These are phyloP conservation scores for Myrmecobius fasciatus DNA, from an alignment of 2,113 vertebrate species.

Conservation along the genomic window DNA sequence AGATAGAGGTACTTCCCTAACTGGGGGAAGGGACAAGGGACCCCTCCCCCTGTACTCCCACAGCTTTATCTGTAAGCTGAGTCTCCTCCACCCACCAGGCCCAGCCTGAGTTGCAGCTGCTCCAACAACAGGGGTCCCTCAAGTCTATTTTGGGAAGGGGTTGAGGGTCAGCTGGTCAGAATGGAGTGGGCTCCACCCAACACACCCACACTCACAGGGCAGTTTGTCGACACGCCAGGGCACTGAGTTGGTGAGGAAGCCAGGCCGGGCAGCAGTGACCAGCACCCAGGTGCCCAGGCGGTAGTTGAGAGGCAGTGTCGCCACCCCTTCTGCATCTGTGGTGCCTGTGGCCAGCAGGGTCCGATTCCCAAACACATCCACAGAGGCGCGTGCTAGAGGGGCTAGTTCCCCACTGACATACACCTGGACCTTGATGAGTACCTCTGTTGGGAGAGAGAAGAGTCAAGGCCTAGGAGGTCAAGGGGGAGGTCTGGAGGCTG, in stretches of 20 bases:
- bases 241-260: conserved; percentile 94
- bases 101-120: conserved; percentile 71
- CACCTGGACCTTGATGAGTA: conserved; percentile 96
- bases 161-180: conserved; percentile 58
- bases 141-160: conserved; percentile 73
- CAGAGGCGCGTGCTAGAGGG: conserved; percentile 87
- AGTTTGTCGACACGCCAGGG: conserved; percentile 95
- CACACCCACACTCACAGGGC: conserved; percentile 89
- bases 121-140: conserved; percentile 51
- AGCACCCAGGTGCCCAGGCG: conserved; percentile 91
- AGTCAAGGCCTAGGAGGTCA: background rate
- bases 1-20: background rate
- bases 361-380: conserved; percentile 92
- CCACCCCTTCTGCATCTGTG: conserved; percentile 87
- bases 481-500: background rate
- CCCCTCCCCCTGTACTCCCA: background rate
- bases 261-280: conserved; percentile 89
- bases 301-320: conserved; percentile 90
- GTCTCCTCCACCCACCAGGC: conserved; percentile 33
- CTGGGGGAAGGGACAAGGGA: background rate
- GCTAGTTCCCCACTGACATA: conserved; percentile 94
- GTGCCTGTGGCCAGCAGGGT: conserved; percentile 87
- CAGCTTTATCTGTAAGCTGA: background rate
- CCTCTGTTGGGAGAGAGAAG: conserved; percentile 81
- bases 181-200: background rate